Base-by-base conservation (phyloP, 2,113 vertebrate genomes). In the Phrynosoma blainvillii region DNA sequence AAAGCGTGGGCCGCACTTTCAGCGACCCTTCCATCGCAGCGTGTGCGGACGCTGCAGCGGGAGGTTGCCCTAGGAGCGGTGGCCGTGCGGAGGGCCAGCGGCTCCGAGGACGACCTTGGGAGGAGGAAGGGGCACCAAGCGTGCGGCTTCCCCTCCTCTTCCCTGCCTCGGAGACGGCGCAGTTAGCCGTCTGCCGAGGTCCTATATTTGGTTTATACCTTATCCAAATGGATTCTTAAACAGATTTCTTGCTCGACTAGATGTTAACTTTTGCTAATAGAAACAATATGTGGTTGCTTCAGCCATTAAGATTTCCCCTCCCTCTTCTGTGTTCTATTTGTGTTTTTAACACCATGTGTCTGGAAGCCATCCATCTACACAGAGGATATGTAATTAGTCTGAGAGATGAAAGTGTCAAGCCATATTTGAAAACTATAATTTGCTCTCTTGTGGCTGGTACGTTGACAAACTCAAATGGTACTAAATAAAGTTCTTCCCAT, bases 361-460 rank as follows among this genome's bases (percentile, higher is more conserved):
- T 78, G 30, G 4, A 7, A 52, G 21, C 65, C 68, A 0, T 32
- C 4, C 76, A 88, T 82, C 14, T 90, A 0, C 16, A 23, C 52
- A 70, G 77, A 84, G 14, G 73, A 79, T 79, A 10, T 52, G 13
- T 23, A 89, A 77, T 65, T 80, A 89, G 93, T 84, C 0, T 20
- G 36, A 47, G n/a, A 65, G 66, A 81, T 71, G 36, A 54, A 84
- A 68, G 52, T 52, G 2, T 71, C 9, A 89, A 77, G n/a, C 27
- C 79, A 87, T 0, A 2, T 85, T 89, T 92, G 40, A 86, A 81
- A 81, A 47, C 36, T 4, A 40, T 4, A 8, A 83, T 73, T 91
- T 94, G 6, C 36, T 87, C 47, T 91, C 84, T 78, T 75, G 13
- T 27, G 84, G 83, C 86, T 82, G 88, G 54, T 9, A 68, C 87